Evolutionary conservation across 2,888 invertebrate species (phyloP), one percentile per base, ranked within the genome.

Genomic region (Malthinus seriepunctatus): DNA sequence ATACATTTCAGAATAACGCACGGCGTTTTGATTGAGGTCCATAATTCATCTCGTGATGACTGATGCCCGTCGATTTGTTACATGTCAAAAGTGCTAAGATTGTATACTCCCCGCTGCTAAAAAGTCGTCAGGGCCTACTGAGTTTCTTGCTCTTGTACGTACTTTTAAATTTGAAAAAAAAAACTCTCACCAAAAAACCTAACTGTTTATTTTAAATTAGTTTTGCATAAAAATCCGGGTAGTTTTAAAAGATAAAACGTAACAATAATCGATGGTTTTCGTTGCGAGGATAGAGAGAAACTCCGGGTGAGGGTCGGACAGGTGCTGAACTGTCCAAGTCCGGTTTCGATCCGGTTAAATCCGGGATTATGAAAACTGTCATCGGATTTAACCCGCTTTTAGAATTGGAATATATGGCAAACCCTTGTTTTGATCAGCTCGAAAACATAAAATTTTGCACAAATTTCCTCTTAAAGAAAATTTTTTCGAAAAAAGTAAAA

Each of bases 21-120:
- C 57, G 50, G 48, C 48, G 51, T 47, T 57, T 57, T 61, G 62
- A 62, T 60, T 56, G 62, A 53, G 45, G 59, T 48, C 49, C 68
- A 76, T 76, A 71, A 73, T 69, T 76, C 74, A 76, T 72, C 64
- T 60, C 54, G 63, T 71, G 73, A 71, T 75, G 76, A 77, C 73
- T 76, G 76, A 77, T 77, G 76, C 69, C 73, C 73, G 75, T 75
- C 76, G 72, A 77, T 77, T 76, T 77, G 76, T 77, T 76, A 71
- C 70, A 73, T 72, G 76, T 76, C 76, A 76, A 71, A 70, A 73
- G 75, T 73, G 76, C 72, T 74, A 73, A 75, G 75, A 75, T 73
- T 72, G 73, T 68, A 67, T 72, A 71, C 73, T 66, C 71, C 76
- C 75, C 69, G 74, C 74, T 70, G 76, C 69, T 71, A 69, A 70